These are phyloP conservation scores for Julus scandinavius DNA, from an alignment of 2,888 invertebrate genomes.

Conservation along the genomic window DNA sequence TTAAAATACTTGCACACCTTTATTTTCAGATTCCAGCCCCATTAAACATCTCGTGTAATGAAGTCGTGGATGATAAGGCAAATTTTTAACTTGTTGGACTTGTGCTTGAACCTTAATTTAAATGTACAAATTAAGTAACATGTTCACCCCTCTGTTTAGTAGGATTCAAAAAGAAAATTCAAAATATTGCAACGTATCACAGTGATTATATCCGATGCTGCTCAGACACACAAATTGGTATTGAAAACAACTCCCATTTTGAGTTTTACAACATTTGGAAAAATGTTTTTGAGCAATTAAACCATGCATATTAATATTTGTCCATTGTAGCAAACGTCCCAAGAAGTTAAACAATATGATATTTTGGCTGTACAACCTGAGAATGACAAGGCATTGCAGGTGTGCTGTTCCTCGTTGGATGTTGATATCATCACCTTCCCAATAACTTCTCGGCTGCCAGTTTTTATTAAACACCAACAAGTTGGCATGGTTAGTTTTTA, in stretches of 20 bases:
- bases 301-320: background rate
- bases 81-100: too few relatives aligned
- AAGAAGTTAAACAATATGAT: constrained; percentile 23
- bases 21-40: background rate
- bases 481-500: background rate
- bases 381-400: constrained; percentile 34
- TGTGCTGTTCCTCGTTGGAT: constrained; percentile 26
- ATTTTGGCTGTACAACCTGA: constrained; percentile 48
- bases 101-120: too few relatives aligned
- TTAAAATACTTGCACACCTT: too few relatives aligned
- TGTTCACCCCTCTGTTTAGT: background rate
- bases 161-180: constrained; percentile 41
- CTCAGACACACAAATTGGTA: constrained; percentile 48
- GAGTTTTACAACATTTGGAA: background rate
- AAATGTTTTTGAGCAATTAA: background rate
- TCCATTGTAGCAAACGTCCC: constrained; percentile 13
- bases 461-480: background rate
- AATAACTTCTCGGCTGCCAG: background rate
- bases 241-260: background rate
- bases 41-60: background rate
- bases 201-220: constrained; percentile 39
- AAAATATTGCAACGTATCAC: constrained; percentile 50
- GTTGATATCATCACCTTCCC: constrained; percentile 48
- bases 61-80: background rate
- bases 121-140: too few relatives aligned